Conservation (phyloP, 2,113 vertebrate genomes). For the Lates calcarifer region DNA sequence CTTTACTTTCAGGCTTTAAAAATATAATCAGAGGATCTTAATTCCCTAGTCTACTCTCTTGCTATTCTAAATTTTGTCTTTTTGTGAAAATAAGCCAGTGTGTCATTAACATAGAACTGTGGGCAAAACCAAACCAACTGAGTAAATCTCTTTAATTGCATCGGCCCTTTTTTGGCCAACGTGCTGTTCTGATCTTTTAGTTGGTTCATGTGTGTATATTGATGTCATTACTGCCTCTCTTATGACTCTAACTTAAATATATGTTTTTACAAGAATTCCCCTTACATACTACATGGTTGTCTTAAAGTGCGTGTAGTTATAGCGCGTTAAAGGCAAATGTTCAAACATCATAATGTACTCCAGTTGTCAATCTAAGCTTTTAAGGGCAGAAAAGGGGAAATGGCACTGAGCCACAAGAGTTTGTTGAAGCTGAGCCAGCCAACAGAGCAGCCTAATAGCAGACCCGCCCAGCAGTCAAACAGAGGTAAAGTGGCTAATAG, state of each 20-base stretch:
- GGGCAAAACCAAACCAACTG: conserved; percentile 64
- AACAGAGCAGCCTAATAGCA: not conserved
- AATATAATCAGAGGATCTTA: conserved; percentile 52
- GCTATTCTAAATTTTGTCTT: conserved; percentile 57
- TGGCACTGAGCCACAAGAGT: conserved; percentile 19
- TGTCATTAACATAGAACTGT: conserved; percentile 71
- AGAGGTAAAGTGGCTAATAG: conserved; percentile 30
- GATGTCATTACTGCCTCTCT: conserved; percentile 48
- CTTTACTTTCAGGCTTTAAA: conserved; percentile 47
- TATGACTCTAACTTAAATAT: conserved; percentile 33
- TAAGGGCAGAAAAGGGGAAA: conserved; percentile 9
- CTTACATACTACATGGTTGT: conserved; percentile 28
- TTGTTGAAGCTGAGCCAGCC: conserved; percentile 5
- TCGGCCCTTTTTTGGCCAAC: conserved; percentile 46
- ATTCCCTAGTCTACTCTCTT: conserved; percentile 44
- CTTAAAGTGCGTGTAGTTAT: conserved; percentile 1
- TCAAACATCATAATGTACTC: conserved; percentile 33
- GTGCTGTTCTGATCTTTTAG: conserved; percentile 56
- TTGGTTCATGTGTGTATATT: conserved; percentile 43
- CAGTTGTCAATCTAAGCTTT: conserved; percentile 36
- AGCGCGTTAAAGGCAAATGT: conserved; percentile 10
- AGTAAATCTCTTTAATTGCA: conserved; percentile 72
- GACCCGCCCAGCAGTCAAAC: conserved; percentile 38
- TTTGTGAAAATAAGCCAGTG: conserved; percentile 60
- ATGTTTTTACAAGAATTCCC: conserved; percentile 22